Evolutionary conservation across 2,113 vertebrate species (phyloP), one percentile per base, ranked within the genome.

Genomic region (Otolemur garnettii): DNA sequence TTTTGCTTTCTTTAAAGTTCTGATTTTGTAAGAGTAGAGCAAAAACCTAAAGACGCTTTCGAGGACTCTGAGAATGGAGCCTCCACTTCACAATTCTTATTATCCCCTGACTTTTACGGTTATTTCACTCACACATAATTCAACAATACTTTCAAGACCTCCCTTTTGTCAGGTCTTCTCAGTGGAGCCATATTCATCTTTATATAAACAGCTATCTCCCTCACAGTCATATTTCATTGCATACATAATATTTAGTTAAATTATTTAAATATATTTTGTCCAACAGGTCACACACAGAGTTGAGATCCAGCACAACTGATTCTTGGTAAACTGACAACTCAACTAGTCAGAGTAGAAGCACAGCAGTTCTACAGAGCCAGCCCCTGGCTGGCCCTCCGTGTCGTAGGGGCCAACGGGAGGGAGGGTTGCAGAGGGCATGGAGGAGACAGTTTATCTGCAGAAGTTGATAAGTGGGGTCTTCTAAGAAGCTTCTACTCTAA

Each of bases 1-100:
- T 50, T 83, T 30, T n/a, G 6, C 28, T 80, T 94, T 72, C n/a
- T 93, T 92, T 82, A 64, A 74, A 86, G 26, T 57, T 86, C 75
- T 26, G 17, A 64, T 60, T 94, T 83, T 38, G n/a, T 78, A 88
- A 83, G 19, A 80, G 62, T 66, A 79, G 26, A 84, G 62, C 33
- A 72, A 66, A 59, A 78, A 45, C 42, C 30, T 79, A 28, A 68
- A 93, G 74, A 62, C 0, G 3, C 57, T 68, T 0, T 11, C 79
- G 53, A 53, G 30, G 62, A 38, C 72, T 19, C 50, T 60, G 83
- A 82, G 38, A 93, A 62, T 30, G 59, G 68, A 87, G n/a, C 50
- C 50, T 82, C 38, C 21, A 42, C 50, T 30, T 17, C 53, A 38
- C 18, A 69, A 55, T 28, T 59, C 42, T 26, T 30, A 0, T 59